Evolutionary conservation across 2,888 invertebrate species (phyloP), one percentile per base, ranked within the genome.

Genomic region (Drosophila emarginata): DNA sequence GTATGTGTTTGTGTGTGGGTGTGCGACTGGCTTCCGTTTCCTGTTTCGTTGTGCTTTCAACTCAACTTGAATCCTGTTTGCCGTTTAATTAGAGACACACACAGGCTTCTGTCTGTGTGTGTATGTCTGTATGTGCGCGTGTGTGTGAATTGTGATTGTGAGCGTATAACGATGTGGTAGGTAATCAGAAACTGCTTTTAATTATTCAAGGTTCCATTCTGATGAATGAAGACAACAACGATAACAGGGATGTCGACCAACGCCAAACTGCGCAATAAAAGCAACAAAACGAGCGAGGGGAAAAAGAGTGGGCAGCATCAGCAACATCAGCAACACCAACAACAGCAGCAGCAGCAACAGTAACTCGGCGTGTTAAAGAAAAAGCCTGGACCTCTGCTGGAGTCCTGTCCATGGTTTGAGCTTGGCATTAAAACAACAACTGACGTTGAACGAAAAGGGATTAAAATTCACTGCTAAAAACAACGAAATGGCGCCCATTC

Each of bases 161-260:
- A 80, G 79, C 80, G 84, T 86, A 87, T 80, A 82, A 85, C 88
- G 87, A 88, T 88, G 85, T 80, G 89, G 88, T 87, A 89, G 89
- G 91, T 90, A 90, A 90, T 90, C 91, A 90, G 91, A 90, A 90
- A 85, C 90, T 88, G 87, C 83, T 89, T 83, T 90, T 91, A 90
- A 90, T 90, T 91, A 90, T 90, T 90, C 91, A 91, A 90, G 90
- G 90, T 90, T 90, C 90, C 88, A 89, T 88, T 89, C 88, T 90
- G 90, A 90, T 90, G 90, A 90, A 91, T 91, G 89, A 81, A 85
- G 83, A 87, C 88, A 88, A 85, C 87, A 86, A 76, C 78, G 80
- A 61, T 72, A 78, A 72, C 79, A 77, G 65, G 67, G 64, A 66
- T 66, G 61, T 54, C 56, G 56, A 58, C 69, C 74, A 81, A 65